Conservation (phyloP, 2,797 vertebrate species). For the Carapus acus region DNA sequence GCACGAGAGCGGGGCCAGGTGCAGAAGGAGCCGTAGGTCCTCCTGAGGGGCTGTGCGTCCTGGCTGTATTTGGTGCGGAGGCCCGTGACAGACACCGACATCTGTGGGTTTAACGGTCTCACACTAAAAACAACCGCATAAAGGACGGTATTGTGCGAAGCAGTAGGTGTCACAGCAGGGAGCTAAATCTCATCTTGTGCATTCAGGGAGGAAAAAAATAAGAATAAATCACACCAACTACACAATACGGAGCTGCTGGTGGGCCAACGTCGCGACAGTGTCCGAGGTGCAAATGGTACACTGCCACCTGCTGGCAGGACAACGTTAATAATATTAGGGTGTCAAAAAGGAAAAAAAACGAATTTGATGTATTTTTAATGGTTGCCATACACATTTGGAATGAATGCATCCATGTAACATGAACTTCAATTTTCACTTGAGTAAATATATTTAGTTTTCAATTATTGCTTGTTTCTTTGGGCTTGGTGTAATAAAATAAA, state of each 20-base stretch:
- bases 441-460: too few species aligned
- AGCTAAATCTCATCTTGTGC: background rate
- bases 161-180: background rate
- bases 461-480: too few species aligned
- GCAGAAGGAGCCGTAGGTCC: constrained; percentile 53
- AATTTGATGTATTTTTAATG: too few species aligned
- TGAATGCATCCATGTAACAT: too few species aligned
- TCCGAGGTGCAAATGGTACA: constrained; percentile 16
- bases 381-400: too few species aligned
- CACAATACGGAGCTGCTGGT: background rate
- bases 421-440: too few species aligned
- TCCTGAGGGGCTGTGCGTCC: constrained; percentile 17
- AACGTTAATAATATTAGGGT: too few species aligned
- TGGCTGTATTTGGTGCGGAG: constrained; percentile 59
- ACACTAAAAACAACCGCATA: constrained; percentile 17
- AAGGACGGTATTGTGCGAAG: constrained; percentile 1
- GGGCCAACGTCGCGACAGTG: background rate
- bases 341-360: too few species aligned
- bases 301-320: constrained; percentile 74
- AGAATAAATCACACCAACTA: constrained; percentile 1
- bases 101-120: constrained; percentile 48
- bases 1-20: constrained; percentile 45
- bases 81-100: constrained; percentile 77
- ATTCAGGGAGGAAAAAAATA: too few species aligned
- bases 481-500: too few species aligned